These are phyloP conservation scores for Anthopleura xanthogrammica DNA, from an alignment of 92 coral and sea anemone species.

Conservation along the genomic window DNA sequence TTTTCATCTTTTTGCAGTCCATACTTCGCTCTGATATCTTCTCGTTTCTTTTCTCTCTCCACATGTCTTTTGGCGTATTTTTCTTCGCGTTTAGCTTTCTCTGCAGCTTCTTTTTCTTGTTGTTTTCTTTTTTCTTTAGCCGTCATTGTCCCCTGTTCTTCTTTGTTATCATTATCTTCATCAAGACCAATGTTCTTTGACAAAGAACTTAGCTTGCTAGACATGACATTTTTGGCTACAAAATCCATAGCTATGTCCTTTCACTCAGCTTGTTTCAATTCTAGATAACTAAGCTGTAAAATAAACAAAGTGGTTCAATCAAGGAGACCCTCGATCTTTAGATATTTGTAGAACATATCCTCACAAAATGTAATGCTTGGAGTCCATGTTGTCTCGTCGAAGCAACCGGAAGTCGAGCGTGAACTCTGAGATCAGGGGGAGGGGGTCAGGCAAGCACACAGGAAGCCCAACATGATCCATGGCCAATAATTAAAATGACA, in stretches of 20 bases:
- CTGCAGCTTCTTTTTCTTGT: conserved; percentile 51
- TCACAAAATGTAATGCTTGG: neutral
- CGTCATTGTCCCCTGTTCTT: conserved; percentile 30
- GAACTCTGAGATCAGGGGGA: neutral
- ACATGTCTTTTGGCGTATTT: conserved; percentile 61
- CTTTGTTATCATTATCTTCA: conserved; percentile 27
- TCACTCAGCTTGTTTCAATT: neutral
- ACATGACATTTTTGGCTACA: conserved; percentile 47
- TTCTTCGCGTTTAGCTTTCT: conserved; percentile 59
- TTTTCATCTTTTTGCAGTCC: conserved; percentile 53
- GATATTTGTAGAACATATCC: neutral
- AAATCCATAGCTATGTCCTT: conserved; percentile 34
- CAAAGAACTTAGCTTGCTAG: conserved; percentile 55
- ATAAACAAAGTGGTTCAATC: neutral
- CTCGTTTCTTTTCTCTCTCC: conserved; percentile 66
- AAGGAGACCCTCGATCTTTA: neutral
- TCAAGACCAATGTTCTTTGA: conserved; percentile 53
- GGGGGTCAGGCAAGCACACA: neutral
- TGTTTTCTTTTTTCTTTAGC: conserved; percentile 59
- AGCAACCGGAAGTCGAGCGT: conserved; percentile 1
- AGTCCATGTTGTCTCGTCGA: neutral
- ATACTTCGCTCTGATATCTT: conserved; percentile 69
- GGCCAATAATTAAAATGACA: neutral
- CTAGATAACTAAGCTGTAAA: neutral
- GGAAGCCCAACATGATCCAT: neutral